Base-by-base conservation (phyloP, 1,140 invertebrate species). In the Vanessa tameamea region DNA sequence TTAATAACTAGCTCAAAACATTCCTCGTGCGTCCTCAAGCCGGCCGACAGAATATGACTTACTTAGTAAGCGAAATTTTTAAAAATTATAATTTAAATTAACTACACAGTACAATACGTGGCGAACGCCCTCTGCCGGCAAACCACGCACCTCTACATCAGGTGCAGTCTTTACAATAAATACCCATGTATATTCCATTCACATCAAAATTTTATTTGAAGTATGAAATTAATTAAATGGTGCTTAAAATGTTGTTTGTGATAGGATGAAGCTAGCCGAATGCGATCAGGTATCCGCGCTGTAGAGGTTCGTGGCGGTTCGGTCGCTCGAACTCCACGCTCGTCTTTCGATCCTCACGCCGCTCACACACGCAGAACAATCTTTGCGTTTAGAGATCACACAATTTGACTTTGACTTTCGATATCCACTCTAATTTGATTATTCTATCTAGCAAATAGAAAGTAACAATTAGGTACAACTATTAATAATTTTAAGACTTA, bases 381-480 rank as follows among this genome's bases (percentile, higher is more conserved):
- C 72, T 26, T 80, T 77, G 80, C 79, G 76, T 78, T 78, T 67
- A 82, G 80, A 87, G 83, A 88, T 87, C 86, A 88, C 83, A 88
- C 82, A 85, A 83, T 83, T 85, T 82, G 81, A 85, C 83, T 86
- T 88, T 78, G 71, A 82, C 80, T 82, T 83, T 86, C 78, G 83
- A 87, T 89, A 87, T 82, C 83, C 83, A 87, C 87, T 89, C 89
- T 92, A 92, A 92, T 92, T 92, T 89, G 85, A 92, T 91, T 91
- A 92, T 89, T 90, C 90, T 92, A 92, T 92, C 89, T 92, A 91
- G 90, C 87, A 89, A 90, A 91, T 91, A 92, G 87, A 92, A 91
- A 90, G 82, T 91, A 92, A 92, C 90, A 92, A 92, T 91, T 91
- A 92, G 86, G 90, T 92, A 92, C 87, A 88, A 86, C 84, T 88